Base-by-base conservation (phyloP, 2,797 vertebrate genomes). In the Pachyuromys duprasi region DNA sequence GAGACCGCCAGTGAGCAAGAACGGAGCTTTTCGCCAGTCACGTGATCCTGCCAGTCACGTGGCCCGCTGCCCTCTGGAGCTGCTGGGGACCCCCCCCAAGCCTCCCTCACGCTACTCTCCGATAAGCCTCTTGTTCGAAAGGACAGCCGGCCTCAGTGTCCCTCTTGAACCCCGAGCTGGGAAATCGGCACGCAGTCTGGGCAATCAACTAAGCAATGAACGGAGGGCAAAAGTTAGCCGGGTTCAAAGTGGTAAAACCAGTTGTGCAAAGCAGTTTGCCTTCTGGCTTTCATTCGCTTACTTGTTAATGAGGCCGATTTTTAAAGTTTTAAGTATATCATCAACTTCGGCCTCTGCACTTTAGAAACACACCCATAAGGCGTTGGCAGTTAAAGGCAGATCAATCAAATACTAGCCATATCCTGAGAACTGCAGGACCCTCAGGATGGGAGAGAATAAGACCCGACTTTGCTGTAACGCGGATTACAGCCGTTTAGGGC, bases 41-140 rank as follows among this genome's bases (percentile, higher is more conserved):
- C n/a, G n/a, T 39, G 67, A 28, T 18, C 42, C 0, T 0, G 3
- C 0, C 6, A 3, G 17, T 33, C 81, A 67, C 4, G 28, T 49
- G 62, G 33, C 18, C 28, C 33, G 1, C 82, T 2, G 5, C 60
- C 17, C 62, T 13, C 81, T 65, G 26, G 9, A 33, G 8, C 82
- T 12, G 14, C 2, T 2, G 15, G 12, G 18, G 31, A 67, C 20
- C 42, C 6, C 15, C 14, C 7, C 18, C 3, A 12, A 53, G 18
- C 18, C 12, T 28, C 13, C 45, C 11, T 55, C 22, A 8, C 14
- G 8, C 33, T 28, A n/a, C 67, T 28, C 13, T 17, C 14, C 2
- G 13, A 24, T 67, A 67, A 84, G 2, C 24, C 42, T 14, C 31
- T 15, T 53, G 42, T 69, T 45, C 83, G 5, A n/a, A 65, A 67